Base-by-base conservation (phyloP, 2,797 vertebrate species). In the Erethizon dorsatum region DNA sequence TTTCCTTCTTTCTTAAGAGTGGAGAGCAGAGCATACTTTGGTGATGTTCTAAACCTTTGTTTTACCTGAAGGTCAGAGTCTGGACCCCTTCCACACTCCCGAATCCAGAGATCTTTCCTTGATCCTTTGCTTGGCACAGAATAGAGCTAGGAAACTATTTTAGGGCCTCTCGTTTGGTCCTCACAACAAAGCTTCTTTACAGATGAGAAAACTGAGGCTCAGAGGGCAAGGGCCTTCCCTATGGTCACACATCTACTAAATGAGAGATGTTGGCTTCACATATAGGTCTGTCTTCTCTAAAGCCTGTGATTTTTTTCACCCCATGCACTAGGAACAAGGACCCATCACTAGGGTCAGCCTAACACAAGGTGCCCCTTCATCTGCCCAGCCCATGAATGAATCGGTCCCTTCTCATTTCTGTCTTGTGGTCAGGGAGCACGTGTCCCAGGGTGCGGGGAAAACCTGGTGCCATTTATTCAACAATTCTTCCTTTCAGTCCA, bases 401-500 rank as follows among this genome's bases (percentile, higher is more conserved):
- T 52, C 8, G 24, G 31, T 17, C 28, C 75, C 56, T 65, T 83
- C 78, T 86, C 79, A 3, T 82, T 84, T 63, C 89, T 3, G 20
- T 57, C 91, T 73, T 24, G 20, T 2, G 61, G 71, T 69, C 50
- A 33, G 89, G 71, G 91, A 90, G 28, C 9, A 14, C 18, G 18
- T 88, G 80, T 89, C 91, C 86, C 0, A 1, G 88, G 52, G 61
- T 54, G 56, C 94, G 78, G 95, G 95, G 90, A 69, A 47, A 95
- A 57, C 85, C 65, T 6, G 1, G 88, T 93, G 93, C 90, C 69
- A 45, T 92, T 94, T 95, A 89, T 86, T 75, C 2, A 1, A 83
- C 83, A 79, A 90, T 92, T 57, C 69, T 57, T 87, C 78, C 71
- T 95, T 96, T 96, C 91, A 94, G 89, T 73, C 83, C 82, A 94